Conservation (phyloP, 2,888 invertebrate species). For the Anarsia innoxiella region DNA sequence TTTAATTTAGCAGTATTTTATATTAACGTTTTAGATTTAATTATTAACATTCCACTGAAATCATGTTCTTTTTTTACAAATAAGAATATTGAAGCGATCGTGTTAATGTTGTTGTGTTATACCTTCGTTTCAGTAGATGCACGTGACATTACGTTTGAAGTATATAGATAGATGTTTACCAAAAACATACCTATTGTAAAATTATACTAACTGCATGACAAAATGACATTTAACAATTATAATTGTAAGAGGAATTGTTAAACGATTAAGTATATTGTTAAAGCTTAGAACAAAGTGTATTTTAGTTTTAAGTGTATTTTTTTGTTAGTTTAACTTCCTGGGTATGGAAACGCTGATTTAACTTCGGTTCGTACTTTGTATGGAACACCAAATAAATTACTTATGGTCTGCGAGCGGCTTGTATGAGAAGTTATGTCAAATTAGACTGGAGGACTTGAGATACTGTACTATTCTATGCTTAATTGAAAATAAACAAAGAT, state of each 20-base stretch:
- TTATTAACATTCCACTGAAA: conserved; percentile 64
- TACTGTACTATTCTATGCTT: conserved; percentile 74
- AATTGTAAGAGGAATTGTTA: conserved; percentile 45
- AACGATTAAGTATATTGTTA: conserved; percentile 26
- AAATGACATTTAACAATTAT: conserved; percentile 39
- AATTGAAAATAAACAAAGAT: conserved; percentile 72
- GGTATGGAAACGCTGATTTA: conserved; percentile 25
- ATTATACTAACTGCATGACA: conserved; percentile 64
- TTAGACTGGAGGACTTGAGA: conserved; percentile 62
- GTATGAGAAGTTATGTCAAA: conserved; percentile 45
- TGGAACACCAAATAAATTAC: conserved; percentile 34
- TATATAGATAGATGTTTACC: conserved; percentile 48
- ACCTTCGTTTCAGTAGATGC: conserved; percentile 2
- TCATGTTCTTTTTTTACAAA: conserved; percentile 19
- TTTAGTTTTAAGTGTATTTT: conserved; percentile 28
- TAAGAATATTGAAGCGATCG: too few relatives aligned
- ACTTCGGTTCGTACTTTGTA: conserved; percentile 19
- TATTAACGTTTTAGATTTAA: conserved; percentile 54
- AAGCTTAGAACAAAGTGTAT: conserved; percentile 53
- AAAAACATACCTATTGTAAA: conserved; percentile 37
- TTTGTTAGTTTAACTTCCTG: conserved; percentile 26
- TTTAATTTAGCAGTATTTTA: conserved; percentile 63
- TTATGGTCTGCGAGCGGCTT: conserved; percentile 44
- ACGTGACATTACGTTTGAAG: conserved; percentile 36
- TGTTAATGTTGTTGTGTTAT: conserved; percentile 21